phyloP scores from a whole-genome alignment of 2,888 invertebrate genomes.

The Torymus aiolomorphi region DNA sequence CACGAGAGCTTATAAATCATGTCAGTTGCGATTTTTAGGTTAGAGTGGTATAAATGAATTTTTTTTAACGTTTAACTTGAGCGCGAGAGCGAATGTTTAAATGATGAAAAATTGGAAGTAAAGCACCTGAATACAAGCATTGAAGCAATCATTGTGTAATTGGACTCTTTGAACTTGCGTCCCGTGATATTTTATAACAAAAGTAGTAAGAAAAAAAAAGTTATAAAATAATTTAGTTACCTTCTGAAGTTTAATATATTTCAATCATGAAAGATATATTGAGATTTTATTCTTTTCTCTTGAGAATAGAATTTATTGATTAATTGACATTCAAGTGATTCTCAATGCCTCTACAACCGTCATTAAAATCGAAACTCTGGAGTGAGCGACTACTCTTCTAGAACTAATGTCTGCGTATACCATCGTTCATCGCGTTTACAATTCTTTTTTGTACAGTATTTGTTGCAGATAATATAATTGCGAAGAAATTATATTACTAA shows the following conservation, averaged over 20 bases:
- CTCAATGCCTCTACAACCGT: slow-evolving; percentile 40
- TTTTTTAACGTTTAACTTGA: too few relatives aligned
- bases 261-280: slow-evolving; percentile 2
- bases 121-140: too few relatives aligned
- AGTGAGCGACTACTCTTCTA: slow-evolving; percentile 3
- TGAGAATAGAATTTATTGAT: too few relatives aligned
- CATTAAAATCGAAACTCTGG: slow-evolving; percentile 13
- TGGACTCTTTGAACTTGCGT: too few relatives aligned
- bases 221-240: slow-evolving; percentile 40
- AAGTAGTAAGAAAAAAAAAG: slow-evolving; percentile 58
- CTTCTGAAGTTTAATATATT: background rate
- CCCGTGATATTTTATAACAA: too few relatives aligned
- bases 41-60: too few relatives aligned
- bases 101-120: too few relatives aligned
- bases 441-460: slow-evolving; percentile 70
- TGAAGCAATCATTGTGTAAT: too few relatives aligned
- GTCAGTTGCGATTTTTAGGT: too few relatives aligned
- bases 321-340: slow-evolving; percentile 37
- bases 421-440: slow-evolving; percentile 49
- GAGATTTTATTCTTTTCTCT: too few relatives aligned
- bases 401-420: slow-evolving; percentile 42
- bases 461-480: slow-evolving; percentile 69
- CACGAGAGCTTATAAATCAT: too few relatives aligned
- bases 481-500: slow-evolving; percentile 61
- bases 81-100: too few relatives aligned